Conservation (phyloP, 2,797 vertebrate species). For the Sphenopsis melanotis region DNA sequence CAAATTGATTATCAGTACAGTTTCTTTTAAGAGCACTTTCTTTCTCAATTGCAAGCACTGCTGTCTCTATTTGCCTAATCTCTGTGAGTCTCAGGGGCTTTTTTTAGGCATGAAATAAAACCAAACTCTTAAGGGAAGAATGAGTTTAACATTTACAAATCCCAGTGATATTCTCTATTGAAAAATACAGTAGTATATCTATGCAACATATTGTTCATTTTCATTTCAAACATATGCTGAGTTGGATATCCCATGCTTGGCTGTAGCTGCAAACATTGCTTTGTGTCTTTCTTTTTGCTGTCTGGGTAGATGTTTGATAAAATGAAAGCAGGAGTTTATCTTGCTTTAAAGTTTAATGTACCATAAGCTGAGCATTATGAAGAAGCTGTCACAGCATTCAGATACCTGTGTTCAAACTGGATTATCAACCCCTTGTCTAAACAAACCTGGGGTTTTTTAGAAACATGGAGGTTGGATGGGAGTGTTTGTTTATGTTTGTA, state of each 20-base stretch:
- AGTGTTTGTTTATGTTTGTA: slow-evolving; percentile 42
- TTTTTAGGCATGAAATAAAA: slow-evolving; percentile 18
- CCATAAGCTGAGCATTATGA: slow-evolving; percentile 64
- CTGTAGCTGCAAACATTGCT: slow-evolving; percentile 30
- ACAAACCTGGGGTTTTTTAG: slow-evolving; percentile 44
- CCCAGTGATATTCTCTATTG: slow-evolving; percentile 6
- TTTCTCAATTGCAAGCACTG: not conserved
- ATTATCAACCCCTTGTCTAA: slow-evolving; percentile 63
- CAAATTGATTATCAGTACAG: not conserved
- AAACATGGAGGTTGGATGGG: slow-evolving; percentile 33
- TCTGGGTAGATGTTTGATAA: slow-evolving; percentile 56
- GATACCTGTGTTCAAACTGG: slow-evolving; percentile 59
- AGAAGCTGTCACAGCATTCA: slow-evolving; percentile 64
- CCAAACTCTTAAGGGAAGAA: slow-evolving; percentile 5
- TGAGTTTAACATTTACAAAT: slow-evolving; percentile 37
- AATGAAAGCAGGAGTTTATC: slow-evolving; percentile 60
- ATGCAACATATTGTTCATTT: slow-evolving; percentile 36
- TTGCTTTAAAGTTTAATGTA: slow-evolving; percentile 72
- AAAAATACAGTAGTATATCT: slow-evolving; percentile 4
- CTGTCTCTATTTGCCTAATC: not conserved
- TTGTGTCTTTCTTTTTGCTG: slow-evolving; percentile 60
- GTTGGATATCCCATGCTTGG: slow-evolving; percentile 22
- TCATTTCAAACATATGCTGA: slow-evolving; percentile 43
- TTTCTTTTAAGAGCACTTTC: not conserved
- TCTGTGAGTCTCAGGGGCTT: not conserved